Base-by-base conservation (phyloP, 2,797 vertebrate species). In the Pogoniulus pusillus region DNA sequence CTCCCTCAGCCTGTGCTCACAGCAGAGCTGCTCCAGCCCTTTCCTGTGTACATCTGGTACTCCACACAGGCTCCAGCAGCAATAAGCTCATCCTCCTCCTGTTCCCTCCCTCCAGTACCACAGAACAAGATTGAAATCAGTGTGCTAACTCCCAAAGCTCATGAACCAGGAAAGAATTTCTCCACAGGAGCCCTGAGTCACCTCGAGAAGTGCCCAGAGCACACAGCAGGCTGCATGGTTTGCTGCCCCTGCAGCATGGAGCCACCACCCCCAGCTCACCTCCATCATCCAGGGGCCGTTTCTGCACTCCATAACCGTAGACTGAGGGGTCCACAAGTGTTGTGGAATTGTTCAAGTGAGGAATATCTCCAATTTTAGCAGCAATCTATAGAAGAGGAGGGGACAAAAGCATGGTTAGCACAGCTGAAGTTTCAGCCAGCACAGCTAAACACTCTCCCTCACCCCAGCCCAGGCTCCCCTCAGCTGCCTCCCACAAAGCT, bases 301-400 rank as follows among this genome's bases (percentile, higher is more conserved):
- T 99, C 78, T 98, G 99, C 41, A 98, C 98, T 96, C 98, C 99
- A 41, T 99, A 99, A 89, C 98, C 98, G 1, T 99, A 99, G 37
- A 99, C 97, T 9, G 98, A 98, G 5, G 98, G 98, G 96, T 99
- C 99, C 91, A 99, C 97, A 53, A 99, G 98, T 2, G 98, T 98
- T 89, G 98, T 98, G 60, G 98, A 98, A 96, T 98, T 99, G 97
- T 99, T 99, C 98, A 99, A 98, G 97, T 99, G 99, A 97, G 98
- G 97, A 97, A 99, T 98, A 96, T 99, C 99, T 91, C 98, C 98
- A 97, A 99, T 99, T 97, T 99, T 99, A 97, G 98, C 98, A 97
- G 98, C 98, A 98, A 99, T 99, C 99, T 99, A 96, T 64, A 95
- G 82, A 96, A 83, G 96, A 84, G 87, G 12, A 94, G 79, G 27